Conservation (phyloP, 2,797 vertebrate species). For the Argentina silus region DNA sequence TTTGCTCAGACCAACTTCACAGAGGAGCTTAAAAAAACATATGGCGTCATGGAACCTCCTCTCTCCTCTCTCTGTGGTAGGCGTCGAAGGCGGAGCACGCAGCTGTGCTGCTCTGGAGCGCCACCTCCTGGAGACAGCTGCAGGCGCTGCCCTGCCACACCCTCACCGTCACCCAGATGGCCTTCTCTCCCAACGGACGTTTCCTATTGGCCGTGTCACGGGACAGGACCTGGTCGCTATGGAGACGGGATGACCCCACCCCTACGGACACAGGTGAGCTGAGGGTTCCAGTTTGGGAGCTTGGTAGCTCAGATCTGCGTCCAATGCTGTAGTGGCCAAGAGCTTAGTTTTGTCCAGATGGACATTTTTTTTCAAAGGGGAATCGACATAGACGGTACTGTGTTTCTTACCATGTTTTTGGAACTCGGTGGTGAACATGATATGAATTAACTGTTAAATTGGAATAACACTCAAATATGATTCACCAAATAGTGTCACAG, state of each 20-base stretch:
- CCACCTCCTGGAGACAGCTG: constrained; percentile 87
- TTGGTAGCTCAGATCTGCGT: neutral
- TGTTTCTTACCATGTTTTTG: too few relatives aligned
- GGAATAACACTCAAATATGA: too few relatives aligned
- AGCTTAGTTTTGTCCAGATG: neutral
- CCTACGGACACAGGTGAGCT: neutral
- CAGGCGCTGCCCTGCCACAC: constrained; percentile 88
- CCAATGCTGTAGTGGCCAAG: neutral
- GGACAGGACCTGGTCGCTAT: constrained; percentile 95
- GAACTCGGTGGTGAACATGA: too few relatives aligned
- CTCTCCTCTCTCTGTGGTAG: constrained; percentile 60
- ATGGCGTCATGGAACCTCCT: neutral
- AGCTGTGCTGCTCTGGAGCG: constrained; percentile 91
- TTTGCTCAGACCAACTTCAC: too few relatives aligned
- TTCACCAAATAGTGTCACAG: too few relatives aligned
- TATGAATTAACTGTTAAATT: too few relatives aligned
- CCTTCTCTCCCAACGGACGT: constrained; percentile 88
- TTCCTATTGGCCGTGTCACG: constrained; percentile 92
- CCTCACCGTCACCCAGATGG: constrained; percentile 95
- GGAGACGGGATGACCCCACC: constrained; percentile 76
- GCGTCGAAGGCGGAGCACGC: constrained; percentile 94
- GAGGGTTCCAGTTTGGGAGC: neutral
- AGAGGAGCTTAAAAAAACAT: too few relatives aligned
- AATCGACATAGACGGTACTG: too few relatives aligned
- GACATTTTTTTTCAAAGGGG: too few relatives aligned